Evolutionary conservation across 2,113 vertebrate species (phyloP).

Genomic region (Callaeas wilsoni): DNA sequence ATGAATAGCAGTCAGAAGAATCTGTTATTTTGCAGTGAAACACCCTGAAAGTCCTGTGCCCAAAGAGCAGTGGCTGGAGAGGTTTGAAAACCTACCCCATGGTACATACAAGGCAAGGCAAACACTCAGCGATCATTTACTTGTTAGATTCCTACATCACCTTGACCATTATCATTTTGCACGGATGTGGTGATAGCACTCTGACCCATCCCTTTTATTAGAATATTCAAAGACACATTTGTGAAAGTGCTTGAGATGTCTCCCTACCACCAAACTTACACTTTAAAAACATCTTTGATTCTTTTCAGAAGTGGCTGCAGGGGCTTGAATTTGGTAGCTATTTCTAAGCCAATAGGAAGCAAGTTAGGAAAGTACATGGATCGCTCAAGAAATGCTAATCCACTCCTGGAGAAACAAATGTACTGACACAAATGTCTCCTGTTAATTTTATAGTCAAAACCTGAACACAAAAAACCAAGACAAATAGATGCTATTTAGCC

Average conservation of each 20-base stretch:
- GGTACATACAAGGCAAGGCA: background rate
- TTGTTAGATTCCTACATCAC: background rate
- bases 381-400: background rate
- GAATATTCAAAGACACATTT: background rate
- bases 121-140: background rate
- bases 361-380: background rate
- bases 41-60: background rate
- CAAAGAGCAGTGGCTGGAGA: background rate
- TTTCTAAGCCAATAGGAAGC: background rate
- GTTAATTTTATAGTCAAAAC: background rate
- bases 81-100: background rate
- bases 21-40: background rate
- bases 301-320: background rate
- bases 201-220: background rate
- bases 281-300: background rate
- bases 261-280: background rate
- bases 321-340: background rate
- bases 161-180: background rate
- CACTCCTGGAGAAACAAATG: background rate
- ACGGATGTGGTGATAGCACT: background rate
- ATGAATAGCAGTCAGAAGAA: background rate
- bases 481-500: background rate
- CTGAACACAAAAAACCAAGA: background rate
- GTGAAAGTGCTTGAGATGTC: background rate
- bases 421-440: background rate